These are phyloP conservation scores for Apostichopus leukothele DNA, from an alignment of 53 echinoderm and acorn worm genomes.

Conservation along the genomic window DNA sequence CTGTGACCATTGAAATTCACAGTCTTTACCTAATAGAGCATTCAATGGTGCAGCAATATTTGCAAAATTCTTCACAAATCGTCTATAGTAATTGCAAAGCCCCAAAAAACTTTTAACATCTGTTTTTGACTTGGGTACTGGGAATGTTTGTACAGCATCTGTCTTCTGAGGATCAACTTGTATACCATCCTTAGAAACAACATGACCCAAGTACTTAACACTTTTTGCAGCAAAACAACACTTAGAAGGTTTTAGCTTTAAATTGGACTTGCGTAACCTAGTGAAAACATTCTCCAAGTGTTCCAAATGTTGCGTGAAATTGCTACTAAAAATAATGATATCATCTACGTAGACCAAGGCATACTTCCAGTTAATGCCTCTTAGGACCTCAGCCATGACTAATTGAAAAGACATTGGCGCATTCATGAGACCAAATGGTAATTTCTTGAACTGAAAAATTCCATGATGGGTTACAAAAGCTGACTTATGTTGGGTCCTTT, in stretches of 20 bases:
- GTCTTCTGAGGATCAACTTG: slow-evolving; percentile 32
- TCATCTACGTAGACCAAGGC: slow-evolving; percentile 59
- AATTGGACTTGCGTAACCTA: too few relatives aligned
- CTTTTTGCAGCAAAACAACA: slow-evolving; percentile 48
- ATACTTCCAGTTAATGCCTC: slow-evolving; percentile 57
- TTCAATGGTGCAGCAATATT: slow-evolving; percentile 26
- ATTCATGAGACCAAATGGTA: too few relatives aligned
- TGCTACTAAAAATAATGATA: slow-evolving; percentile 38
- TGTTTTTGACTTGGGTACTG: slow-evolving; percentile 8
- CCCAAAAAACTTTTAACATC: too few relatives aligned
- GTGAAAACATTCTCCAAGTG: too few relatives aligned
- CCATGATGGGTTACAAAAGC: slow-evolving; percentile 59
- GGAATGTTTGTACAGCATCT: slow-evolving; percentile 8
- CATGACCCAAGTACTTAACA: slow-evolving; percentile 53
- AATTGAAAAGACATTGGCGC: slow-evolving; percentile 51
- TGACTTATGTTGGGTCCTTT: too few relatives aligned
- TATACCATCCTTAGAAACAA: slow-evolving; percentile 33
- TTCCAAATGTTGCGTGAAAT: slow-evolving; percentile 45
- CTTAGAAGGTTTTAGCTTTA: slow-evolving; percentile 46
- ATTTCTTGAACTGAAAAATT: too few relatives aligned
- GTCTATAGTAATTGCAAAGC: slow-evolving; percentile 44
- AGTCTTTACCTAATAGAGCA: slow-evolving; percentile 5
- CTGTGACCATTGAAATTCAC: not conserved
- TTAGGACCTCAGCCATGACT: slow-evolving; percentile 51
- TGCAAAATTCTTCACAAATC: slow-evolving; percentile 41